Conservation (phyloP, 2,797 vertebrate genomes). For the Anabacerthia variegaticeps region DNA sequence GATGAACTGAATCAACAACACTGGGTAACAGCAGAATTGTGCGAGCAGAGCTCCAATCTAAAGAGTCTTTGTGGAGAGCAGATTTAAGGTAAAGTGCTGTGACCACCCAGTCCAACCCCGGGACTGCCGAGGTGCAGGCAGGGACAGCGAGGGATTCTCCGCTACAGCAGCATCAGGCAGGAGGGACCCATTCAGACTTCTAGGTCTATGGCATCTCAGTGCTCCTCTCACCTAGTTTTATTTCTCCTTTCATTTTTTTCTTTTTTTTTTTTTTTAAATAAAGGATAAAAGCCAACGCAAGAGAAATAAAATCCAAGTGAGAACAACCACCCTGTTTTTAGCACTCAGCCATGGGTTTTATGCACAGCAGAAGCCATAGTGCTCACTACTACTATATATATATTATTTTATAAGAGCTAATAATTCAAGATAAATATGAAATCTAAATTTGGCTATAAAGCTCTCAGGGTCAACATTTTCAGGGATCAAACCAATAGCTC, state of each 20-base stretch:
- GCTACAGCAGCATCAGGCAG: neutral
- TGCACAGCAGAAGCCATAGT: neutral
- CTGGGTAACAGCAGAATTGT: neutral
- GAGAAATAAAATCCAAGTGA: neutral
- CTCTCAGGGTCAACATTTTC: constrained; percentile 16
- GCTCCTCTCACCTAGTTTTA: neutral
- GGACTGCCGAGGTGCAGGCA: neutral
- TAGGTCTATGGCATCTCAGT: neutral
- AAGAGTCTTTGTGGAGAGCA: neutral
- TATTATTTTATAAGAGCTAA: neutral
- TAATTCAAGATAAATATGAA: constrained; percentile 52
- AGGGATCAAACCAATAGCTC: constrained; percentile 60
- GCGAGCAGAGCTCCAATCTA: neutral
- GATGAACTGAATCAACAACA: neutral
- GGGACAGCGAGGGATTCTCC: neutral
- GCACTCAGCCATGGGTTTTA: neutral
- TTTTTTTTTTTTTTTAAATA: neutral
- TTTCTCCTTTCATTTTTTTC: neutral
- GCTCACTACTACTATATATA: neutral
- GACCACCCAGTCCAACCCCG: neutral
- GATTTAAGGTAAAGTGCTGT: neutral
- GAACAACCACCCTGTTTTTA: neutral
- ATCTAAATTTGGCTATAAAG: constrained; percentile 50
- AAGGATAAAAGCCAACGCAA: neutral
- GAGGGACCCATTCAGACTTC: neutral